These are phyloP conservation scores for Brevimyrus niger DNA, from an alignment of 2,113 vertebrate genomes.

Conservation along the genomic window DNA sequence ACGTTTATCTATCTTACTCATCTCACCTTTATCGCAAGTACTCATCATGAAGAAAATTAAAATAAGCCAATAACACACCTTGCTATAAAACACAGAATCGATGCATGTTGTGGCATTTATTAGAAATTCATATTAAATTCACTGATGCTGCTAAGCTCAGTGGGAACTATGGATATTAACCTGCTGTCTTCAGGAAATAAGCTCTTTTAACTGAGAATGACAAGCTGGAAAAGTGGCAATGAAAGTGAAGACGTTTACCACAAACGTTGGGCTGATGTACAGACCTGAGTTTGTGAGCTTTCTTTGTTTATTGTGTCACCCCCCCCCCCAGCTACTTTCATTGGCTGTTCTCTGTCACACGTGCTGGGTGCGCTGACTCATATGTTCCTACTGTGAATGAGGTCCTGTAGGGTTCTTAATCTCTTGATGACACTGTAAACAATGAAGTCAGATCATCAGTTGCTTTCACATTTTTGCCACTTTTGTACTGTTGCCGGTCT, in stretches of 20 bases:
- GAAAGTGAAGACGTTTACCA: not conserved
- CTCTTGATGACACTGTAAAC: not conserved
- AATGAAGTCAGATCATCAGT: not conserved
- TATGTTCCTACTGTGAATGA: not conserved
- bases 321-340: not conserved
- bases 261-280: not conserved
- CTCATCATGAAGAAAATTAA: not conserved
- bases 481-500: not conserved
- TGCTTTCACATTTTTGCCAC: not conserved
- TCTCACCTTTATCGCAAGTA: not conserved
- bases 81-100: not conserved
- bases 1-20: not conserved
- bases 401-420: not conserved
- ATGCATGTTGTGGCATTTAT: not conserved
- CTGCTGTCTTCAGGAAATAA: not conserved
- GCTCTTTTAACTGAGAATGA: not conserved
- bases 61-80: not conserved
- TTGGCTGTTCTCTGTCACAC: not conserved
- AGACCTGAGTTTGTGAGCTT: not conserved
- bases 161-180: not conserved
- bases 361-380: not conserved
- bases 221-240: not conserved
- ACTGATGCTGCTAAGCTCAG: not conserved
- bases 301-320: not conserved
- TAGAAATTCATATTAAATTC: not conserved